phyloP scores from a whole-genome alignment of 1,140 invertebrate species.

The Batillaria attramentaria region DNA sequence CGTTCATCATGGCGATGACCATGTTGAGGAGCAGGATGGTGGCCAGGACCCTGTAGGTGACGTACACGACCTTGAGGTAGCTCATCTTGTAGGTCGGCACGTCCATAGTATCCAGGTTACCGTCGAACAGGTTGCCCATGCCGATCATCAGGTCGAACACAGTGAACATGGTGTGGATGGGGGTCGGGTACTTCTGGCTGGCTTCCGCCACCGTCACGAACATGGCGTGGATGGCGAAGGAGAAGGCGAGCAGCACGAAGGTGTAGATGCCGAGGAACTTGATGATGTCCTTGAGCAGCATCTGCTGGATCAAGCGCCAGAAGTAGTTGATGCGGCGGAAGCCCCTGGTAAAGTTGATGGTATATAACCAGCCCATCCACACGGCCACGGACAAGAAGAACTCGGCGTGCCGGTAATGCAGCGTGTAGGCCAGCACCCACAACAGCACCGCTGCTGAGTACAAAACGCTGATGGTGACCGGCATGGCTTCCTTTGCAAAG shows the following conservation, averaged over 20 bases:
- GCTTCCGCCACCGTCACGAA: no score
- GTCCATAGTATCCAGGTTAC: no score
- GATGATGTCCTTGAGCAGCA: conserved; percentile 59
- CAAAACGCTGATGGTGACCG: background rate
- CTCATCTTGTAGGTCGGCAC: no score
- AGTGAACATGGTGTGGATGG: conserved; percentile 51
- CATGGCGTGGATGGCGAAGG: conserved; percentile 57
- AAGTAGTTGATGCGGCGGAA: conserved; percentile 63
- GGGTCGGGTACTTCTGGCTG: conserved; percentile 44
- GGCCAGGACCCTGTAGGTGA: conserved; percentile 58
- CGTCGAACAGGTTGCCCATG: conserved; percentile 58
- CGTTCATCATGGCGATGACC: conserved; percentile 68
- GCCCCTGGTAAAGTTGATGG: conserved; percentile 60
- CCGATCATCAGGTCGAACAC: conserved; percentile 63
- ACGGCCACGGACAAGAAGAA: background rate
- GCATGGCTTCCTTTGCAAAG: background rate
- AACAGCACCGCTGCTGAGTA: background rate
- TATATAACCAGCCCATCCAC: conserved; percentile 61
- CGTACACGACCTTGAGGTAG: conserved; percentile 46
- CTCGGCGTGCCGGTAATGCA: background rate
- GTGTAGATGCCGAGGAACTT: conserved; percentile 61
- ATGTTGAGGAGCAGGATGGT: conserved; percentile 63
- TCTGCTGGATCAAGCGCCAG: conserved; percentile 60
- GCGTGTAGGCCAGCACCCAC: background rate
- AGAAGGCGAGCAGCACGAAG: conserved; percentile 63